Base-by-base conservation (phyloP, 2,888 invertebrate genomes). In the Thymelicus acteon region DNA sequence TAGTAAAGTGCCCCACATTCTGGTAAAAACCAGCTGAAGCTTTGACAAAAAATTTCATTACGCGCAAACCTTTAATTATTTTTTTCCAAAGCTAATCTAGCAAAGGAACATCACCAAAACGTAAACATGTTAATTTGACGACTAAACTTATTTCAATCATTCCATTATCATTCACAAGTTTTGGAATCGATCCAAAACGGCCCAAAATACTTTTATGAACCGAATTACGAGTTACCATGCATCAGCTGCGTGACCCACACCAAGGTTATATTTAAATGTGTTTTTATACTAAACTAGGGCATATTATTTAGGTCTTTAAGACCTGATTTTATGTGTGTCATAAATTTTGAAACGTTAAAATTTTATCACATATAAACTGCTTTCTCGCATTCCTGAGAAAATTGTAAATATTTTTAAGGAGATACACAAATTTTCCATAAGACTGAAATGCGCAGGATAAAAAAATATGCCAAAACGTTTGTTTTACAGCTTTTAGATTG, bases 151-250 rank as follows among this genome's bases (percentile, higher is more conserved):
- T 57, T 57, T 57, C 31, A 57, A 57, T 62, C 48, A 24, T 58
- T 66, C 47, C 65, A 47, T 66, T 66, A 66, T 66, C 65, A 44
- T 57, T 48, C 62, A 19, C 19, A 44, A 47, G 57, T 74, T 74
- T 80, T 85, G 82, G 83, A 81, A 78, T 76, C 73, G 61, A 71
- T 75, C 84, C 84, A 83, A 83, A 71, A 57, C 62, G 24, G 13
- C 19, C 24, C 12, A 69, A 54, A 65, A 61, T 70, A 31, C 24
- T 58, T 58, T 71, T 67, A 65, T 71, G 24, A 67, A 24, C 54
- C 24, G 47, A 52, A 65, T 65, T 57, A n/a, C 58, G 37, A n/a
- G 39, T n/a, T 39, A 57, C 44, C 57, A 31, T 57, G 31, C 47
- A 57, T n/a, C 44, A 15, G 57, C n/a, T 57, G 57, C 44, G 31